Evolutionary conservation across 2,113 vertebrate species (phyloP).

Genomic region (Vidua macroura): DNA sequence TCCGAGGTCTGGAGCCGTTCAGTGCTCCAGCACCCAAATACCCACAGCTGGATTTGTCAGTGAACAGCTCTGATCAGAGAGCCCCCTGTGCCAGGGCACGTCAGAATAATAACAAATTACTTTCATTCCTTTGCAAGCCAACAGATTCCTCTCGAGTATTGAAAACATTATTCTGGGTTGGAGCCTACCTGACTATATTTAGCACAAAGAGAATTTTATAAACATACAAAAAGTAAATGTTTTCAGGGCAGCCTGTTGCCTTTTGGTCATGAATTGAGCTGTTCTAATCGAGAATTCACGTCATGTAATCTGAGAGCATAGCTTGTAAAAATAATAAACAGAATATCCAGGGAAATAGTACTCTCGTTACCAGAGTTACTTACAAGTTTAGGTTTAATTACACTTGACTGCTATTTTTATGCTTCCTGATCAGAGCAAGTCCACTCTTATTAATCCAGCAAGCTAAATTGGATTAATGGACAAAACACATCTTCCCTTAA

Average conservation of each 20-base stretch:
- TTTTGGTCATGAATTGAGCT: not conserved
- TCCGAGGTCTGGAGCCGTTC: not conserved
- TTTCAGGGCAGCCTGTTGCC: not conserved
- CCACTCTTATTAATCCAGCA: not conserved
- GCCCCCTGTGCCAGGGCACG: not conserved
- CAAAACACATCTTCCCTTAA: slow-evolving; percentile 59
- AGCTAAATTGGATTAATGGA: slow-evolving; percentile 56
- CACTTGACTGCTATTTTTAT: not conserved
- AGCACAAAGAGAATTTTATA: not conserved
- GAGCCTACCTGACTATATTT: slow-evolving; percentile 21
- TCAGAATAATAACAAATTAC: not conserved
- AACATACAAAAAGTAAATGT: not conserved
- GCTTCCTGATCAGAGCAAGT: slow-evolving; percentile 19
- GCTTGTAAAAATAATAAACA: slow-evolving; percentile 25
- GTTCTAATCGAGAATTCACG: not conserved
- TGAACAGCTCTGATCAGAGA: not conserved
- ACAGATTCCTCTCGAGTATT: not conserved
- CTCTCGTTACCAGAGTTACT: not conserved
- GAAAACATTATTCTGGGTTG: slow-evolving; percentile 15
- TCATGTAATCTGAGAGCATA: not conserved
- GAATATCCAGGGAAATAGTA: not conserved
- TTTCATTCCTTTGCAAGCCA: not conserved
- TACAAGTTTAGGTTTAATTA: not conserved
- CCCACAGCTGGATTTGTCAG: not conserved
- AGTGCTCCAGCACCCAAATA: not conserved